phyloP scores from a whole-genome alignment of 1,140 invertebrate species.

The Varroa destructor region DNA sequence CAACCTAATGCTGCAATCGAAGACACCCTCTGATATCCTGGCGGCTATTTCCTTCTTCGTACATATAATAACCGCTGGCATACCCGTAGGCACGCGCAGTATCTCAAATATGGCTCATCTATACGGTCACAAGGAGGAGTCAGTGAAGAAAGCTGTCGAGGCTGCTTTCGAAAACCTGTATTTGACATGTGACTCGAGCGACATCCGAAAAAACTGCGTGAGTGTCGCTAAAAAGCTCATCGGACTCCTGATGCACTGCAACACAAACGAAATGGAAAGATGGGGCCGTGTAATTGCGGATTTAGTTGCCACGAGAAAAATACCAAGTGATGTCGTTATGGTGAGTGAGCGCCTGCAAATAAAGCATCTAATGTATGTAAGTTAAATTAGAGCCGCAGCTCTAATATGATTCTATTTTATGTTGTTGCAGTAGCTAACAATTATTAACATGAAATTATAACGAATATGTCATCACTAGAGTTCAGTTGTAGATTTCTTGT shows the following conservation, averaged over 20 bases:
- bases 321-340: slow-evolving; percentile 22
- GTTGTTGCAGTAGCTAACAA: too few species aligned
- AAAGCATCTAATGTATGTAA: too few species aligned
- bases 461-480: too few species aligned
- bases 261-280: background rate
- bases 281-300: slow-evolving; percentile 19
- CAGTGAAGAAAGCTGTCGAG: slow-evolving; percentile 26
- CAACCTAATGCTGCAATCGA: slow-evolving; percentile 8
- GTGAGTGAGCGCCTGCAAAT: background rate
- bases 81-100: slow-evolving; percentile 3
- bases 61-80: background rate
- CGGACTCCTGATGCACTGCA: slow-evolving; percentile 3
- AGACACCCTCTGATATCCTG: slow-evolving; percentile 7
- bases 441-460: too few species aligned
- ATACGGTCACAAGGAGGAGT: slow-evolving; percentile 20
- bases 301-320: slow-evolving; percentile 6
- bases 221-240: background rate
- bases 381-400: too few species aligned
- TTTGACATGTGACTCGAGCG: background rate
- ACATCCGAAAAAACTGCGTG: slow-evolving; percentile 7
- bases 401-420: too few species aligned
- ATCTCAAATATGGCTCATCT: slow-evolving; percentile 19
- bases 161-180: slow-evolving; percentile 19
- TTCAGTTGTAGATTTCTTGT: too few species aligned
- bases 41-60: slow-evolving; percentile 7